Evolutionary conservation across 2,888 invertebrate genomes (phyloP).

Genomic region (Glaucopsyche alexis): DNA sequence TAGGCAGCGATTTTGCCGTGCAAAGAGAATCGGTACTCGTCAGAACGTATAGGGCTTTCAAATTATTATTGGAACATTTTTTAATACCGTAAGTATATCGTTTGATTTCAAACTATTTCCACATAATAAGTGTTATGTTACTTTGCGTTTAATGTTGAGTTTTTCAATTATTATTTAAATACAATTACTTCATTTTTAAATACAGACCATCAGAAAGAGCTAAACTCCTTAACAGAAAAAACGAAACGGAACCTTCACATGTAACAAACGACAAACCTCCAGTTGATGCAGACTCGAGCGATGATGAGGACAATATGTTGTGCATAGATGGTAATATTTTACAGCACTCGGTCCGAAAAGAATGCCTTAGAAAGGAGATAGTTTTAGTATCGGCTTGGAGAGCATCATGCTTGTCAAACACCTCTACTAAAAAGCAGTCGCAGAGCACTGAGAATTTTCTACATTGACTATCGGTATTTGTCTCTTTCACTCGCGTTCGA

Average conservation of each 20-base stretch:
- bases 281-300: slow-evolving; percentile 36
- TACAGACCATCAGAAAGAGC: slow-evolving; percentile 38
- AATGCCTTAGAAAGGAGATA: no score
- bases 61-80: slow-evolving; percentile 51
- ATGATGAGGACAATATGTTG: slow-evolving; percentile 46
- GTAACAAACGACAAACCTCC: neutral
- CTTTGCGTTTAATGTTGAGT: no score
- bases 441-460: no score
- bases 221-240: slow-evolving; percentile 34
- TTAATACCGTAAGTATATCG: slow-evolving; percentile 57
- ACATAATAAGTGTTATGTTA: no score
- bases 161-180: no score
- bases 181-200: no score
- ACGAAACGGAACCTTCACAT: slow-evolving; percentile 15
- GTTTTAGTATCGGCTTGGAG: no score
- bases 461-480: no score
- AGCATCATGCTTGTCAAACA: no score
- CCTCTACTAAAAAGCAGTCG: no score
- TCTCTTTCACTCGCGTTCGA: no score
- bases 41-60: slow-evolving; percentile 55
- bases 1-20: slow-evolving; percentile 55
- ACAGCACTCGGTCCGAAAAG: no score
- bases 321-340: slow-evolving; percentile 47
- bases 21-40: slow-evolving; percentile 48
- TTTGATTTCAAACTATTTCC: neutral